Base-by-base conservation (phyloP, 2,113 vertebrate genomes). In the Tychaedon coryphoeus region DNA sequence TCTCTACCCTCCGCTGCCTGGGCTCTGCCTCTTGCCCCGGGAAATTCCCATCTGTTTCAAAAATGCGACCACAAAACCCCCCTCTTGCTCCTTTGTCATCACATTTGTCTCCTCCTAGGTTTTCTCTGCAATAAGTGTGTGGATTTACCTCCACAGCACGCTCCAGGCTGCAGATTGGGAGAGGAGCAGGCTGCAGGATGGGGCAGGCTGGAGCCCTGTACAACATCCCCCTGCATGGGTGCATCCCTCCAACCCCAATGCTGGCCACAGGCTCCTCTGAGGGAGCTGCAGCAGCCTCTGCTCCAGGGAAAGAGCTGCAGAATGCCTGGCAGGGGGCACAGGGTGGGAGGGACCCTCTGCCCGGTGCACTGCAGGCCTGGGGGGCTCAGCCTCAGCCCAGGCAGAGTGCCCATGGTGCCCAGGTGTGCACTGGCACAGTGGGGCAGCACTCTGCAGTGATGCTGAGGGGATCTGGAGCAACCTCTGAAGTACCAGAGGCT, bases 11-110 rank as follows among this genome's bases (percentile, higher is more conserved):
- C 54, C 0, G 0, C 93, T 72, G 64, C 60, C 69, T 77, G 91
- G 71, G 38, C 61, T 66, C 65, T 90, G 72, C 80, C 1, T 5
- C 57, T 90, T 64, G 82, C 85, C 86, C 76, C 1, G 0, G 92
- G 85, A 92, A 83, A 80, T 74, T 92, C 93, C 88, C 78, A 74
- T 93, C 82, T 93, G 86, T 61, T 90, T 51, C 88, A 79, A 34
- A 56, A 73, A 14, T 11, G 67, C 61, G 67, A 15, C 66, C 65
- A 50, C 76, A 92, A 36, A 92, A 16, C 0, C 31, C 17, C 8
- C 19, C 45, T 51, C 57, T 60, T 47, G 67, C 14, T 64, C 43
- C 43, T 81, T 77, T 50, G 45, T 57, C 45, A 38, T 17, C n/a
- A 7, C 54, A 10, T 85, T 91, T 58, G 33, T 86, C 56, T 76